Conservation (phyloP, 2,888 invertebrate species). For the Drosophila dives region DNA sequence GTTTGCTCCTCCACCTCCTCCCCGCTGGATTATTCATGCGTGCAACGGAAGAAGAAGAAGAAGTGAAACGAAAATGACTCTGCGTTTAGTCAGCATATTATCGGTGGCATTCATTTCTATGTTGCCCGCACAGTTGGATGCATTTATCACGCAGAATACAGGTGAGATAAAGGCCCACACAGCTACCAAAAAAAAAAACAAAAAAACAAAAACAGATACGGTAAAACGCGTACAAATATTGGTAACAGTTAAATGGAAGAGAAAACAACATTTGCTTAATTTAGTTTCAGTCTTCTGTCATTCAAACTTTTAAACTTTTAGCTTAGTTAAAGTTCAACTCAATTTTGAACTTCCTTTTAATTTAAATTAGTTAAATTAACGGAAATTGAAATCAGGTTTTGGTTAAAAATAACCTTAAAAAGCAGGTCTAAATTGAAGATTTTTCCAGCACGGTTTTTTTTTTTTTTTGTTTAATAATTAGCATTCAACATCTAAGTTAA, state of each 20-base stretch:
- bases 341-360: background rate
- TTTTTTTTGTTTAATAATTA: background rate
- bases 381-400: background rate
- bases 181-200: background rate
- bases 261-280: background rate
- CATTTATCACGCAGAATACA: conserved; percentile 80
- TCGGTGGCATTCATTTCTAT: conserved; percentile 63
- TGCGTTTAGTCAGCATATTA: conserved; percentile 72
- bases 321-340: background rate
- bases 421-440: background rate
- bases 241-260: conserved; percentile 8
- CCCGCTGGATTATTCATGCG: conserved; percentile 72
- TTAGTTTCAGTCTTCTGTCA: background rate
- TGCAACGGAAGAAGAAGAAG: conserved; percentile 39
- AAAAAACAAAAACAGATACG: conserved; percentile 6
- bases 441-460: background rate
- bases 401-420: background rate
- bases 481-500: background rate
- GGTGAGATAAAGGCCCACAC: conserved; percentile 61
- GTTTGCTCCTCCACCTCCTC: background rate
- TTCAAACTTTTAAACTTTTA: background rate
- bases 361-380: background rate
- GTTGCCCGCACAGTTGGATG: conserved; percentile 80
- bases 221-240: conserved; percentile 37
- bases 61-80: conserved; percentile 68